These are phyloP conservation scores for Diuraphis noxia DNA, from an alignment of 1,140 invertebrate species.

Conservation along the genomic window DNA sequence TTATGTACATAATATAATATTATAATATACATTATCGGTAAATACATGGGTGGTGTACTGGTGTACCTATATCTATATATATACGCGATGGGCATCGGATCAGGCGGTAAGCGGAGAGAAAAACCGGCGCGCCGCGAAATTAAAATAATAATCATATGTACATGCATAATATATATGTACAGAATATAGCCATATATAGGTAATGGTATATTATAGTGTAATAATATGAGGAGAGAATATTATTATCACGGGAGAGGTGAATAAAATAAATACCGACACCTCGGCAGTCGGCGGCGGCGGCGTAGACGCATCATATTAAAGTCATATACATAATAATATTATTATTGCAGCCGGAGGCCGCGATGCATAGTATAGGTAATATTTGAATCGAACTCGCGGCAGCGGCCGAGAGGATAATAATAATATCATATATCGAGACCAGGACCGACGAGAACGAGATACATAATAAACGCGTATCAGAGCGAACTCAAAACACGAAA, in stretches of 20 bases:
- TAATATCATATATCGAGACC: not conserved
- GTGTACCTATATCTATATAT: not conserved
- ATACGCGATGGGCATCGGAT: not conserved
- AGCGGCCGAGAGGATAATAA: not conserved
- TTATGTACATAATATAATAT: not conserved
- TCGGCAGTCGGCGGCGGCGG: not conserved
- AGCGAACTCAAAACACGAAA: not conserved
- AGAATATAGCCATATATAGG: no score
- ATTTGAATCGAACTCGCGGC: not conserved
- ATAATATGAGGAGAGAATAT: not conserved
- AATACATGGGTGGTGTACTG: not conserved
- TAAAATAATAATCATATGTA: not conserved
- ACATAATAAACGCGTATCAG: not conserved
- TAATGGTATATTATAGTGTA: no score
- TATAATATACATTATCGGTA: not conserved
- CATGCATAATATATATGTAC: not conserved
- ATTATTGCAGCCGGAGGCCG: constrained; percentile 1
- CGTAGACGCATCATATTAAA: not conserved
- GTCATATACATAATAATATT: not conserved
- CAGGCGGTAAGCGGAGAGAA: no score
- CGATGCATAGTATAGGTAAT: not conserved
- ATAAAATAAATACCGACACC: constrained; percentile 10
- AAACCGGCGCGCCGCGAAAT: not conserved
- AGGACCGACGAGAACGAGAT: not conserved
- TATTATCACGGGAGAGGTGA: not conserved